Evolutionary conservation across 2,797 vertebrate genomes (phyloP), one percentile per base, ranked within the genome.

Genomic region (Oreochromis grahami): DNA sequence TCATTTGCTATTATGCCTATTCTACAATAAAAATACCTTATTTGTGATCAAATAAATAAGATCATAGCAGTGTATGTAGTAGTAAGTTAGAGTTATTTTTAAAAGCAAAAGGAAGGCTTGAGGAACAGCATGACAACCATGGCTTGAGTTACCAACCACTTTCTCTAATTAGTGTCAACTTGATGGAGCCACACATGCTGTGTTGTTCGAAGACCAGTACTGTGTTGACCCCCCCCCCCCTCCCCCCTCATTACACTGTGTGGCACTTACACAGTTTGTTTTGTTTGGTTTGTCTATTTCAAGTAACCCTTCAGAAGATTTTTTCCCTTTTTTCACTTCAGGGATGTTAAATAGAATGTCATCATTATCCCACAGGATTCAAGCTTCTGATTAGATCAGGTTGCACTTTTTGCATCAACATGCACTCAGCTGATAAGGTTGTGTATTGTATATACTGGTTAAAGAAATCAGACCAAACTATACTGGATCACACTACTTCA

Each of bases 161-260:
- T 70, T 82, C 72, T 50, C 80, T 93, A 92, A 94, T 94, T 95
- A 94, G 89, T 12, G 84, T 90, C 87, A 87, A 78, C 21, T 86
- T 92, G 89, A 93, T 70, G 74, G 86, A 79, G 78, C 65, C 81
- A 76, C 84, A 84, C 77, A 58, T 24, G 53, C 76, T 81, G 80
- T 55, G 72, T 72, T 74, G 53, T 80, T 68, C 72, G 58, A 29
- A 53, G 43, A 86, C 60, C 79, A 36, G 26, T 50, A 34, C 55
- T 68, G 81, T 87, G 88, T 65, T 68, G 74, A 84, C 77, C 65
- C n/a, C n/a, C n/a, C 21, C 21, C 21, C 24, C 24, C 24, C 24
- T 3, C 24, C 24, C 24, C 24, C 32, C 24, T 17, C 5, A 3
- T 32, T 83, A 24, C 24, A 26, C 8, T 38, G 7, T 58, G 52